phyloP scores from a whole-genome alignment of 2,797 vertebrate genomes.

The Sus cebifrons region DNA sequence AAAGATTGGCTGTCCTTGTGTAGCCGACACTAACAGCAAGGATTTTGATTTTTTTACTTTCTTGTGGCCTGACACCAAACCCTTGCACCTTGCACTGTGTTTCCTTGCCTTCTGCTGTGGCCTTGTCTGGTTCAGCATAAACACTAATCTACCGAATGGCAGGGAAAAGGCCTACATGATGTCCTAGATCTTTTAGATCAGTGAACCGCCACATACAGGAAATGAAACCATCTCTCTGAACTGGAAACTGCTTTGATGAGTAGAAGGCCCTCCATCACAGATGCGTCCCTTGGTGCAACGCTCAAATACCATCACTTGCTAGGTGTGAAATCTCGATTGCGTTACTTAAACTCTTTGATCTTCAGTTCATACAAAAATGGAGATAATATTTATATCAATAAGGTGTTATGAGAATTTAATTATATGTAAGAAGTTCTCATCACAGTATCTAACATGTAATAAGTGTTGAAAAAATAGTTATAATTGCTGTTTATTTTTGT shows the following conservation, averaged over 20 bases:
- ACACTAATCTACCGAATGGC: neutral
- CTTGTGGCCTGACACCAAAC: neutral
- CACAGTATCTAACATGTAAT: constrained; percentile 33
- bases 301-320: neutral
- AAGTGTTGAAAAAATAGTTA: neutral
- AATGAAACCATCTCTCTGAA: neutral
- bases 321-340: neutral
- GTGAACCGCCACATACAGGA: neutral
- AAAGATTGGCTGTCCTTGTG: neutral
- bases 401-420: constrained; percentile 37
- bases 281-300: constrained; percentile 27
- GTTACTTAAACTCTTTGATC: constrained; percentile 42
- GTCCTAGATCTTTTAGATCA: neutral
- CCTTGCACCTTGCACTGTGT: neutral
- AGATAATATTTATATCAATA: neutral
- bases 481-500: constrained; percentile 65
- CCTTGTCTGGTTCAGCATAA: neutral
- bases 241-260: neutral
- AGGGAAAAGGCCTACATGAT: neutral
- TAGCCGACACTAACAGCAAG: neutral
- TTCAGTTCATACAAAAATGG: constrained; percentile 45
- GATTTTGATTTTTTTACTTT: constrained; percentile 2
- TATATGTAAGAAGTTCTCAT: constrained; percentile 50
- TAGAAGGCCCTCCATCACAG: neutral
- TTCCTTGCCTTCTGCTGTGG: neutral